These are phyloP conservation scores for Aldrovandia affinis DNA, from an alignment of 2,797 vertebrate species.

Conservation along the genomic window DNA sequence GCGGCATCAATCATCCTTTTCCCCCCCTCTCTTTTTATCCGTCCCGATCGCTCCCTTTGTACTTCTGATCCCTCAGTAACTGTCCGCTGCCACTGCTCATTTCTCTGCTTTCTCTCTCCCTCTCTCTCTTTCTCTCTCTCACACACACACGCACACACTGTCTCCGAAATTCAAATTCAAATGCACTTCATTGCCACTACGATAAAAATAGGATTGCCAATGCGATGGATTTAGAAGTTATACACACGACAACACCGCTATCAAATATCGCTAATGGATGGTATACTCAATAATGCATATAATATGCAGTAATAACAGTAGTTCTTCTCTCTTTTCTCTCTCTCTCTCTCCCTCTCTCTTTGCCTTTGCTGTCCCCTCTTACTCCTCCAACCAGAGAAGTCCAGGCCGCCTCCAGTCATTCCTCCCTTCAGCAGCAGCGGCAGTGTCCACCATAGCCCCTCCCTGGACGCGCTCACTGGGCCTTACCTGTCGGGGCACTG, in stretches of 20 bases:
- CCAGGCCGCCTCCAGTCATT: conserved; percentile 67
- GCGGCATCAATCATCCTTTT: neutral
- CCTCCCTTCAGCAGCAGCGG: conserved; percentile 48
- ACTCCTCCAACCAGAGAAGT: conserved; percentile 63
- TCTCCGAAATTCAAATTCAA: neutral
- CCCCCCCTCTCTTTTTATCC: neutral
- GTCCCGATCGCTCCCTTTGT: neutral
- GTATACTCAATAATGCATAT: conserved; percentile 22
- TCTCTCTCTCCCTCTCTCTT: neutral
- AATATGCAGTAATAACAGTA: conserved; percentile 18
- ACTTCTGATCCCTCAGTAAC: neutral
- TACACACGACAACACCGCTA: neutral
- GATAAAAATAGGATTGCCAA: neutral
- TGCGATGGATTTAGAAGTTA: neutral
- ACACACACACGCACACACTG: too few species aligned
- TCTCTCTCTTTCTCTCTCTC: neutral
- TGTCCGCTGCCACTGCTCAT: neutral
- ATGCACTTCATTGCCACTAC: neutral
- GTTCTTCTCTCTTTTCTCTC: neutral
- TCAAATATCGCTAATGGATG: too few species aligned
- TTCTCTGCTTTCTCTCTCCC: neutral
- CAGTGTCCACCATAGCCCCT: conserved; percentile 79
- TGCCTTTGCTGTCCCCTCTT: conserved; percentile 11
- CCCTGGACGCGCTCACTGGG: conserved; percentile 84
- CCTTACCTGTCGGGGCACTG: conserved; percentile 90